A percentile compares a stretch with the other conserved stretches of the same genome.
These are phyloP conservation scores for Anguilla megastoma DNA, from an alignment of 2,797 vertebrate species.

Conservation along the genomic window DNA sequence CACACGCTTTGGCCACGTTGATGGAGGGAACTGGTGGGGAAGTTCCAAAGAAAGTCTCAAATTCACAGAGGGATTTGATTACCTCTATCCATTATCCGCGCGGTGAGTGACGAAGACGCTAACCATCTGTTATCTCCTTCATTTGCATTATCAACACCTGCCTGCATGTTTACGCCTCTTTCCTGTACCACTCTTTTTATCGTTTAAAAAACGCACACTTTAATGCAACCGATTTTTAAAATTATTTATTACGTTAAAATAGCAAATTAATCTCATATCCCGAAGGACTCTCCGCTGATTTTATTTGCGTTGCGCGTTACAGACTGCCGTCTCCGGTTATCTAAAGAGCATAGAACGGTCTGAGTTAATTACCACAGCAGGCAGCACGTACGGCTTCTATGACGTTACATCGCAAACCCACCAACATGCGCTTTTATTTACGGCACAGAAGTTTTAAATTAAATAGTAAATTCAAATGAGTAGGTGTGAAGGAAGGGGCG, in stretches of 20 bases:
- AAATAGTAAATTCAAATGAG: neutral
- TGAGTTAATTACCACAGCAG: neutral
- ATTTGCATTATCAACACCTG: slow-evolving; percentile 92
- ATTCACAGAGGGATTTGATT: slow-evolving; percentile 88
- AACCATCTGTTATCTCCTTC: slow-evolving; percentile 91
- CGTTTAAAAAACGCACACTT: slow-evolving; percentile 43
- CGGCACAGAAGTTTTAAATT: neutral
- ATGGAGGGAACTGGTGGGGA: slow-evolving; percentile 57
- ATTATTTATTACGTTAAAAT: neutral
- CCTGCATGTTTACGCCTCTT: slow-evolving; percentile 82
- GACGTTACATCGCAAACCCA: neutral
- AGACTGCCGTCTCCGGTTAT: neutral
- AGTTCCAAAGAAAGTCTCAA: slow-evolving; percentile 85
- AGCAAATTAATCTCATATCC: neutral
- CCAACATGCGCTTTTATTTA: neutral
- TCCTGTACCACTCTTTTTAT: slow-evolving; percentile 76
- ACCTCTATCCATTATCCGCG: slow-evolving; percentile 86
- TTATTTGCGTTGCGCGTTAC: neutral
- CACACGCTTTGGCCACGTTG: slow-evolving; percentile 35
- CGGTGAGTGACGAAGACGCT: slow-evolving; percentile 81
- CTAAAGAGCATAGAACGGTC: neutral
- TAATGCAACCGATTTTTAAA: neutral
- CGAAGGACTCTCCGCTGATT: neutral
- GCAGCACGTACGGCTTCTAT: neutral
- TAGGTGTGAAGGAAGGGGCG: neutral